These are phyloP conservation scores for Selenia dentaria DNA, from an alignment of 2,888 invertebrate species.

Conservation along the genomic window DNA sequence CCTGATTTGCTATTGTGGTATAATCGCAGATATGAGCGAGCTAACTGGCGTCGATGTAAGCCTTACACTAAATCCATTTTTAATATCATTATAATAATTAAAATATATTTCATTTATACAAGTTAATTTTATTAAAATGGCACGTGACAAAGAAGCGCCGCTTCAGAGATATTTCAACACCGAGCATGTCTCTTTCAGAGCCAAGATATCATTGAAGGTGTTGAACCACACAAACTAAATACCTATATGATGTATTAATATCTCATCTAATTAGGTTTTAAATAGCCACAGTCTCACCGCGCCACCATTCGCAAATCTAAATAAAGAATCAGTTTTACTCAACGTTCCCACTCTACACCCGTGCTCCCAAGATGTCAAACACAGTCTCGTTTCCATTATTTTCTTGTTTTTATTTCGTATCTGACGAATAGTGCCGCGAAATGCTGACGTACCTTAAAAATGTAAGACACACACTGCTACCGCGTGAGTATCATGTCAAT, in stretches of 20 bases:
- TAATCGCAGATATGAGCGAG: too few relatives aligned
- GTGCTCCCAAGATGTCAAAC: constrained; percentile 41
- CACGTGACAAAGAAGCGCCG: neutral
- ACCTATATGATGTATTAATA: constrained; percentile 46
- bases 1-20: too few relatives aligned
- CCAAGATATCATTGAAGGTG: constrained; percentile 13
- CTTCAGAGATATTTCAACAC: too few relatives aligned
- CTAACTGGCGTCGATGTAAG: too few relatives aligned
- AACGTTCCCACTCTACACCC: constrained; percentile 44
- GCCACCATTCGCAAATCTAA: constrained; percentile 51
- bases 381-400: constrained; percentile 28
- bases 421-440: constrained; percentile 14
- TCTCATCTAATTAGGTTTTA: constrained; percentile 46
- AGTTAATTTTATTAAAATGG: too few relatives aligned
- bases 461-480: constrained; percentile 43
- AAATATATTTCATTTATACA: too few relatives aligned
- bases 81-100: too few relatives aligned
- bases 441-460: constrained; percentile 65
- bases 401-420: constrained; percentile 13
- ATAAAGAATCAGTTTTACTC: constrained; percentile 61
- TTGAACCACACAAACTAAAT: neutral
- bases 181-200: neutral
- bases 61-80: too few relatives aligned
- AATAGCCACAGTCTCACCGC: constrained; percentile 44
- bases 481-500: constrained; percentile 23